Evolutionary conservation across 2,797 vertebrate species (phyloP), one percentile per base, ranked within the genome.

Genomic region (Podarcis lilfordi): DNA sequence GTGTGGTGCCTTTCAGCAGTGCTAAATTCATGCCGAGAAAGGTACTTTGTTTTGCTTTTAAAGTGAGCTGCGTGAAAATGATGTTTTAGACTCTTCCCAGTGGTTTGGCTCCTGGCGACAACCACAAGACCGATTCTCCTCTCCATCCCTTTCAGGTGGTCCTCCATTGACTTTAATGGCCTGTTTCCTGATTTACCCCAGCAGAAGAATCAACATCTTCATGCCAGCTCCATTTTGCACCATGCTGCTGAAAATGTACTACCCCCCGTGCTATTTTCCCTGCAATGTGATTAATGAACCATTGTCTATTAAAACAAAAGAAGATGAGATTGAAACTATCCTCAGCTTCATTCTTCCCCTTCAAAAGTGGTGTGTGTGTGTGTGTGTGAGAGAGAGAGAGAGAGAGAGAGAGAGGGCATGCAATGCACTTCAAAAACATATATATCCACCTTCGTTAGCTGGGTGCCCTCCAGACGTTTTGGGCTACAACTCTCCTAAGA

Each of bases 251-350:
- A 88, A 85, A 82, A 80, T 25, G 32, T 69, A 2, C 32, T 2
- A 1, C 50, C 79, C 74, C 50, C 0, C 61, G 80, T 17, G 59
- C 32, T 59, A 74, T 21, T 6, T n/a, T 40, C 9, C 40, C 50
- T 17, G 5, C 75, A 81, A 82, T 50, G 15, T 19, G 25, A 74
- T 80, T 89, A 83, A 1, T 2, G 29, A 45, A 9, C 0, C 2
- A 7, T n/a, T 9, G 61, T 86, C 84, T 35, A 1, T 71, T 55
- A 69, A 88, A 86, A 72, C 55, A 61, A 37, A 87, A 86, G 0
- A 3, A 0, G 13, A 80, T 37, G 68, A 17, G 66, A 43, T 27
- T n/a, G n/a, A n/a, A 0, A 0, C 2, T 11, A 66, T 40, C 76
- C 87, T 69, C 77, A 32, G 35, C 79, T 92, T 82, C 88, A 21